Evolutionary conservation across 2,797 vertebrate species (phyloP), one percentile per base, ranked within the genome.

Genomic region (Oreochromis grahami): DNA sequence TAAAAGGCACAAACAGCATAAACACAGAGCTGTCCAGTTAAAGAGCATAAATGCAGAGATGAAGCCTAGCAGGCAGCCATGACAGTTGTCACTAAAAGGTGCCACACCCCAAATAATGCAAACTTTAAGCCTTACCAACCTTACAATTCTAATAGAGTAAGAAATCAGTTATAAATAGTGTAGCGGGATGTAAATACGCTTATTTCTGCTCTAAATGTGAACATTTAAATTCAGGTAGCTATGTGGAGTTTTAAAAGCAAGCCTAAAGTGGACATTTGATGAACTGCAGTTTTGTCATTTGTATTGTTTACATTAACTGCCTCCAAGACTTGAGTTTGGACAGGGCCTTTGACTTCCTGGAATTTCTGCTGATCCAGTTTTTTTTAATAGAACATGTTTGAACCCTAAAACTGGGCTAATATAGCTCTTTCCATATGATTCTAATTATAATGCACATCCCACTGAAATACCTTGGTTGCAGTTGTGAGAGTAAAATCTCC

Each of bases 381-480:
- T 32, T 15, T 41, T 36, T 63, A 19, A 50, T 48, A 15, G 45
- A 48, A 14, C 41, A 43, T 17, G 45, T 48, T 63, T 63, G 5
- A 8, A 53, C 14, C 2, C 26, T 79, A 34, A 60, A 29, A 52
- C 48, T 60, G 43, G 56, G 8, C 34, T 7, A n/a, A 15, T 24
- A 50, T 52, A 32, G 38, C 24, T 4, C n/a, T 36, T 70, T 48
- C 52, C 26, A 17, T 5, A 41, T 17, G 17, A 10, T 65, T 68
- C 13, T 26, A 43, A 24, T 70, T 43, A 26, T 24, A 48, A 53
- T 10, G 51, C 56, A 36, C 26, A 77, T 81, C 77, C 14, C 41
- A 74, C 8, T 45, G 12, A 2, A 41, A 93, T 93, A 99, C 98
- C 98, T 96, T 96, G 96, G 87, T 95, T 96, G 82, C 98, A 99